Base-by-base conservation (phyloP, 2,888 invertebrate species). In the Callimorpha dominula region DNA sequence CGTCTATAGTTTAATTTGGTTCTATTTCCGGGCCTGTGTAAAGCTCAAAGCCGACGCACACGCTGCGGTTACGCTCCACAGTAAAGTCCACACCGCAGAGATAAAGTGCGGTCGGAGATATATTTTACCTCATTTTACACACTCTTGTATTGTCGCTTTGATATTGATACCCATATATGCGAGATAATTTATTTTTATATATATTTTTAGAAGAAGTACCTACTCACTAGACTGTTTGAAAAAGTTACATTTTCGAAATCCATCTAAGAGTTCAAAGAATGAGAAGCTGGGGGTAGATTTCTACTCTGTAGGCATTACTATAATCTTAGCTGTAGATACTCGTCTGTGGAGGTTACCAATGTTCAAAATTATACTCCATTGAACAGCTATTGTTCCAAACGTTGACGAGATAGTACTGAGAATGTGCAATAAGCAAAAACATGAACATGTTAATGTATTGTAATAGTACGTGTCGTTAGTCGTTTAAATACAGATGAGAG, bases 391-490 rank as follows among this genome's bases (percentile, higher is more conserved):
- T 31, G 20, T 65, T 65, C 11, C 17, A 31, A 50, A 17, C 49
- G 9, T 12, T 65, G 17, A 50, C 31, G 65, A 74, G 79, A 77
- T 79, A 81, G 75, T 72, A 75, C 74, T 82, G 81, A 81, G 85
- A 85, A 86, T 87, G 85, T 81, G 86, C 84, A 87, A 84, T 81
- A 83, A 85, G 86, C 82, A 88, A 87, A 89, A 88, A 87, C 85
- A 71, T 79, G 81, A 82, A 81, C 82, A 86, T 85, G 86, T 84
- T 88, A 88, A 89, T 90, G 88, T 86, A 86, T 83, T 78, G 85
- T 89, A 87, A 89, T 89, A 86, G 85, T 81, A 86, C 78, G 81
- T 81, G 82, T 31, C 31, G 31, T 31, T 31, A 74, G 83, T 85
- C 85, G 84, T 83, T 81, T 86, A 81, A 85, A 87, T 76, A 79